Conservation (phyloP, 2,113 vertebrate species). For the Onychorhynchus coronatus region DNA sequence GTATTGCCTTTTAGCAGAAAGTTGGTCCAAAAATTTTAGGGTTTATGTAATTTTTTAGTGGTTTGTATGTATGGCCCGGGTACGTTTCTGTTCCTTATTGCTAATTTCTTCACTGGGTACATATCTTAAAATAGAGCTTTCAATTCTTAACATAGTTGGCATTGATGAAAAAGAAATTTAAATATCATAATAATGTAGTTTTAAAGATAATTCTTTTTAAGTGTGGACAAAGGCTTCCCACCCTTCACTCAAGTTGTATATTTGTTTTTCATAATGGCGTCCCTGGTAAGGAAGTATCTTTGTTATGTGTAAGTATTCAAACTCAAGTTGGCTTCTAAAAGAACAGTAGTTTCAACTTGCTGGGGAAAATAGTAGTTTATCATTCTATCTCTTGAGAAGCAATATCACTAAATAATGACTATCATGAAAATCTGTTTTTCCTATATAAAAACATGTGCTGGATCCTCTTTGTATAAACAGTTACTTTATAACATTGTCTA, state of each 20-base stretch:
- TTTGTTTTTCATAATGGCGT: not conserved
- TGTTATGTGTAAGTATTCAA: not conserved
- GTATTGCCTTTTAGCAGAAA: not conserved
- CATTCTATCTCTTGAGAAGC: not conserved
- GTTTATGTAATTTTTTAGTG: not conserved
- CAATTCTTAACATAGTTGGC: not conserved
- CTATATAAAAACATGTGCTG: not conserved
- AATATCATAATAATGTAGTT: not conserved
- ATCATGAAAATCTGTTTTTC: not conserved
- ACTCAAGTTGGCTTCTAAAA: not conserved
- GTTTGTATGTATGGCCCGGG: not conserved
- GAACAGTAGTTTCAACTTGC: not conserved
- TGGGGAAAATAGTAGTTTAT: not conserved
- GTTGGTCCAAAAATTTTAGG: not conserved
- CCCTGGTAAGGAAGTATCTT: not conserved
- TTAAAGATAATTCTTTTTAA: not conserved
- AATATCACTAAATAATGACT: not conserved
- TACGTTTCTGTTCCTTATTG: not conserved
- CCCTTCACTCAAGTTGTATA: not conserved
- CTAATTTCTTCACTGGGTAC: not conserved
- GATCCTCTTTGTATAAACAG: not conserved
- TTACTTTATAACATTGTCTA: not conserved
- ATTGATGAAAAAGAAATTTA: not conserved
- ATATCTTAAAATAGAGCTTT: not conserved
- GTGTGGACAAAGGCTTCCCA: not conserved